Conservation (phyloP, 37 sponge, comb jelly and placozoan genomes). For the Amphimedon queenslandica region DNA sequence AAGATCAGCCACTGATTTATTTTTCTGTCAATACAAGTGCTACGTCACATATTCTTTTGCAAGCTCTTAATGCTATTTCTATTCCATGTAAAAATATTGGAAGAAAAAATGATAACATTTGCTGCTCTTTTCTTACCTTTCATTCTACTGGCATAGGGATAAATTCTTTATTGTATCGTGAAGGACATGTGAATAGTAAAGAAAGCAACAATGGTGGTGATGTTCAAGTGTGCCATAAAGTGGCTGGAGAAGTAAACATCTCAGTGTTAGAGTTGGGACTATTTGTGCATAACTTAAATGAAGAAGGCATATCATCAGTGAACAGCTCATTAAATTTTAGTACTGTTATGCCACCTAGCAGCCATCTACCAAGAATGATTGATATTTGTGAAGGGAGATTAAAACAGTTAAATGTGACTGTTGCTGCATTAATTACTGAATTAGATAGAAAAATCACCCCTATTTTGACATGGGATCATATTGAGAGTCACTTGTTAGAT, state of each 20-base stretch:
- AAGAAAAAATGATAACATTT: no score
- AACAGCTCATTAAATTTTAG: conserved; percentile 15
- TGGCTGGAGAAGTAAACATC: not conserved
- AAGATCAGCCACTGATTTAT: no score
- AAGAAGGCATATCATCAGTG: conserved; percentile 4
- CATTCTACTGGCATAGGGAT: no score
- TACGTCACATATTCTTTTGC: no score
- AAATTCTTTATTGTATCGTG: no score
- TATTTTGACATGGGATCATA: conserved; percentile 21
- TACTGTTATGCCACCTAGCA: not conserved
- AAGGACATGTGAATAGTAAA: no score
- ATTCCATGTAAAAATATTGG: no score
- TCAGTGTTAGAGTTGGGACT: not conserved
- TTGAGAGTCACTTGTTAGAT: not conserved
- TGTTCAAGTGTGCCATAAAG: not conserved
- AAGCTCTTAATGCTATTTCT: no score
- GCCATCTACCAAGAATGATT: not conserved
- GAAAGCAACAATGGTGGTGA: no score
- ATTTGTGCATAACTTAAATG: not conserved
- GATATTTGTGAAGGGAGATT: conserved; percentile 17
- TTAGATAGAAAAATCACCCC: conserved; percentile 10
- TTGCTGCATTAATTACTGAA: conserved; percentile 13
- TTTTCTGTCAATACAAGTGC: no score
- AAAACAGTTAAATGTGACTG: not conserved
- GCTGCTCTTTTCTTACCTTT: no score